phyloP scores from a whole-genome alignment of 2,888 invertebrate genomes.

The Erannis defoliaria region DNA sequence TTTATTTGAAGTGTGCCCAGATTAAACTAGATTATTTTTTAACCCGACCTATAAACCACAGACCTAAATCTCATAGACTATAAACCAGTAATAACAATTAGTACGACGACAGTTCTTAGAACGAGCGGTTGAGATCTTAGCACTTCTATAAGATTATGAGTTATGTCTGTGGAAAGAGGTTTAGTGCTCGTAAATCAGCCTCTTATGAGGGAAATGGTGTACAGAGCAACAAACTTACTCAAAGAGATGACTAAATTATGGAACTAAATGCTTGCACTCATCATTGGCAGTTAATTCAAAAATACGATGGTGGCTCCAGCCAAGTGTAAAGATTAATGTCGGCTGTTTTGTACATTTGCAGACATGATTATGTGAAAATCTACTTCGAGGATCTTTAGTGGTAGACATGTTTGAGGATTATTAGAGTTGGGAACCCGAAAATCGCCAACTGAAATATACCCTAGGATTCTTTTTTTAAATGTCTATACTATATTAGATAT shows the following conservation, averaged over 20 bases:
- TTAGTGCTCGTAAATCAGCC: constrained; percentile 18
- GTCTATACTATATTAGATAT: too few relatives aligned
- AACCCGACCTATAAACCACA: constrained; percentile 2
- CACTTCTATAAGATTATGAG: constrained; percentile 18
- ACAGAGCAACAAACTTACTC: not conserved
- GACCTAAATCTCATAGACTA: constrained; percentile 9
- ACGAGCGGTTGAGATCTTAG: constrained; percentile 13
- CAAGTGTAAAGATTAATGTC: not conserved
- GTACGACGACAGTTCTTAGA: constrained; percentile 5
- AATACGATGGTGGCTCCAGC: not conserved
- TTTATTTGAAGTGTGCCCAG: not conserved
- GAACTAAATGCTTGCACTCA: not conserved
- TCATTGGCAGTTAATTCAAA: not conserved
- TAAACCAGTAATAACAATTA: constrained; percentile 13
- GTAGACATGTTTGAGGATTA: too few relatives aligned
- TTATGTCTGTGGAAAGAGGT: constrained; percentile 25
- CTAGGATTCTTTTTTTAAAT: too few relatives aligned
- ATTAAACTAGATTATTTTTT: not conserved
- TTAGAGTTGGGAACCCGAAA: too few relatives aligned
- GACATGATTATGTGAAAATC: constrained; percentile 2
- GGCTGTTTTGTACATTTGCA: not conserved
- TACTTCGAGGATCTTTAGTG: not conserved
- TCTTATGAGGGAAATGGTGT: constrained; percentile 6
- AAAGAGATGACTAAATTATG: not conserved
- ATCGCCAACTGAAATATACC: too few relatives aligned